Evolutionary conservation across 2,113 vertebrate species (phyloP).

Genomic region (Dicentrarchus labrax): DNA sequence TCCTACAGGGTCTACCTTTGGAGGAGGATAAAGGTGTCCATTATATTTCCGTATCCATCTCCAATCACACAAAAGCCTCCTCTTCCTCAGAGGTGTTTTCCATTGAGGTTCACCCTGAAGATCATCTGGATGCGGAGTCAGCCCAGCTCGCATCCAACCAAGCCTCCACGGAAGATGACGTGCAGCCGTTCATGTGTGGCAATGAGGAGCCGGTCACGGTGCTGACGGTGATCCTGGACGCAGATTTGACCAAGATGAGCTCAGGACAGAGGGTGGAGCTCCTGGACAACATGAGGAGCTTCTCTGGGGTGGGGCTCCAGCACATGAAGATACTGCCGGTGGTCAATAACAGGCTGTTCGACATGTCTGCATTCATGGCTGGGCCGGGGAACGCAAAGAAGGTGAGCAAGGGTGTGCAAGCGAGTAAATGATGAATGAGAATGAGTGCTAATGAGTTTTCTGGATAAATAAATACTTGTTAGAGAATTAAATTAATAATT

Average conservation of each 20-base stretch:
- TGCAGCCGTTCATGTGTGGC: slow-evolving; percentile 84
- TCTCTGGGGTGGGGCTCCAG: slow-evolving; percentile 91
- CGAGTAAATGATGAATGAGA: not conserved
- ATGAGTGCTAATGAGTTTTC: not conserved
- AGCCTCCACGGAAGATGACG: slow-evolving; percentile 75
- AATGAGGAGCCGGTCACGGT: slow-evolving; percentile 92
- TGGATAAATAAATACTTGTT: not conserved
- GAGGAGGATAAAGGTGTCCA: slow-evolving; percentile 95
- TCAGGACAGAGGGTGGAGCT: slow-evolving; percentile 92
- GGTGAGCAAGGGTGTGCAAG: slow-evolving; percentile 49
- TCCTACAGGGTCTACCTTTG: slow-evolving; percentile 92
- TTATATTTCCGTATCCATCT: slow-evolving; percentile 89
- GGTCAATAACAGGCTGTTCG: slow-evolving; percentile 97
- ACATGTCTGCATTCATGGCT: slow-evolving; percentile 99
- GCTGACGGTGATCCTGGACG: slow-evolving; percentile 96
- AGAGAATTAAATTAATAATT: not conserved
- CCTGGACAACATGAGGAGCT: slow-evolving; percentile 90
- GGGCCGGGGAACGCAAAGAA: slow-evolving; percentile 98
- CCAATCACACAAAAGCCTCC: slow-evolving; percentile 83
- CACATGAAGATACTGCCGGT: slow-evolving; percentile 97
- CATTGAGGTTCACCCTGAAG: slow-evolving; percentile 94
- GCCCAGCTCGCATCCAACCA: slow-evolving; percentile 80
- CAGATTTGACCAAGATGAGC: slow-evolving; percentile 97
- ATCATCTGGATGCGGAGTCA: slow-evolving; percentile 88
- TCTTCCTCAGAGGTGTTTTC: slow-evolving; percentile 89